These are phyloP conservation scores for Coelinius sp. DNA, from an alignment of 2,888 invertebrate species.

Conservation along the genomic window DNA sequence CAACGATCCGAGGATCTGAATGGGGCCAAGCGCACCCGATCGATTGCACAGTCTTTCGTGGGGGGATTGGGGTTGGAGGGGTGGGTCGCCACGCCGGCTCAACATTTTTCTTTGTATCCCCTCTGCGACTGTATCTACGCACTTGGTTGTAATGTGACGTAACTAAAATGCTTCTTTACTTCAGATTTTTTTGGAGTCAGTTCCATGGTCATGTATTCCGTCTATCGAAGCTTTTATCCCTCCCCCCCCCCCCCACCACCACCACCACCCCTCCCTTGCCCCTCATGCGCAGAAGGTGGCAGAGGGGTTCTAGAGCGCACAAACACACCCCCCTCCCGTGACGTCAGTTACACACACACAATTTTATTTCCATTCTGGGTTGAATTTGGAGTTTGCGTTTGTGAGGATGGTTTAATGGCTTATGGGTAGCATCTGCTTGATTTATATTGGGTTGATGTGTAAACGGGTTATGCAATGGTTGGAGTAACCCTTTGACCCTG, in stretches of 20 bases:
- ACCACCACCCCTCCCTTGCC: neutral
- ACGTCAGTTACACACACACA: conserved; percentile 47
- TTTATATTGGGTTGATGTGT: neutral
- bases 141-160: neutral
- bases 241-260: neutral
- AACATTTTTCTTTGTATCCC: neutral
- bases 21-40: neutral
- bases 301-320: neutral
- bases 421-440: conserved; percentile 13
- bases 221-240: neutral
- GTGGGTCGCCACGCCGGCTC: neutral
- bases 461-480: conserved; percentile 22
- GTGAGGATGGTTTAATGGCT: neutral
- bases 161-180: neutral
- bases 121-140: neutral
- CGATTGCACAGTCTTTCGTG: neutral
- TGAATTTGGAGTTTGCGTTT: neutral
- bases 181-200: neutral
- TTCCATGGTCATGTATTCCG: conserved; percentile 3
- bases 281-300: neutral
- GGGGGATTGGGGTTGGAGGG: neutral
- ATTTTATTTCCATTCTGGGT: conserved; percentile 24
- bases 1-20: neutral
- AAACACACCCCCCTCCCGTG: conserved; percentile 39
- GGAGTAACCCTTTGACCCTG: conserved; percentile 50